These are phyloP conservation scores for Columba livia DNA, from an alignment of 2,113 vertebrate genomes.

Conservation along the genomic window DNA sequence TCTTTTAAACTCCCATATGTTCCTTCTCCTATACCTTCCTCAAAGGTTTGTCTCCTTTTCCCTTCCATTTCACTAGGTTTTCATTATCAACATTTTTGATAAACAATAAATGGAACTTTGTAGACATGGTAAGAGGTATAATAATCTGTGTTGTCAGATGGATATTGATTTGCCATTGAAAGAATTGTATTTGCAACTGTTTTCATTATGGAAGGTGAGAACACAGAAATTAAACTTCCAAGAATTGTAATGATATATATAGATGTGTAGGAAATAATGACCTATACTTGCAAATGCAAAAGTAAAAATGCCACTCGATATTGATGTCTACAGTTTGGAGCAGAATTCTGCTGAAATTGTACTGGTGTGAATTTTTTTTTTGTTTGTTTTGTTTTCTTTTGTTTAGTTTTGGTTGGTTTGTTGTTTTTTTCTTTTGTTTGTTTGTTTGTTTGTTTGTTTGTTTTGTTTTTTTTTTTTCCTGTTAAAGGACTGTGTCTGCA, in stretches of 20 bases:
- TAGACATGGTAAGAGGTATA: background rate
- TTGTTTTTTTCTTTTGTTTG: no score
- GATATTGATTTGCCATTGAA: background rate
- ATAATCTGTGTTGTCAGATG: background rate
- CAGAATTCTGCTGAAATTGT: background rate
- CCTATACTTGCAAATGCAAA: background rate
- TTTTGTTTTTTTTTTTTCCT: background rate
- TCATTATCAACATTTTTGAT: background rate
- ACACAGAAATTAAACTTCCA: background rate
- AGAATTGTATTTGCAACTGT: background rate
- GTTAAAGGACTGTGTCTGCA: background rate
- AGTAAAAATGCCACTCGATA: background rate
- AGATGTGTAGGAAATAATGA: background rate
- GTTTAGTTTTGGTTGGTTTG: no score
- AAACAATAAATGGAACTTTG: background rate
- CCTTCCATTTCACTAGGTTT: background rate
- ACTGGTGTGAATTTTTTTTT: background rate
- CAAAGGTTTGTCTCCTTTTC: background rate
- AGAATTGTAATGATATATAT: background rate
- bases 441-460: no score
- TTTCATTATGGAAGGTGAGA: background rate
- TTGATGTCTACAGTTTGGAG: background rate
- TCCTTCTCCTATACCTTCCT: background rate
- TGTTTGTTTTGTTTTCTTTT: no score
- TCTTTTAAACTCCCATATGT: background rate